Base-by-base conservation (phyloP, 2,797 vertebrate species). In the Chaenodraco wilsoni region DNA sequence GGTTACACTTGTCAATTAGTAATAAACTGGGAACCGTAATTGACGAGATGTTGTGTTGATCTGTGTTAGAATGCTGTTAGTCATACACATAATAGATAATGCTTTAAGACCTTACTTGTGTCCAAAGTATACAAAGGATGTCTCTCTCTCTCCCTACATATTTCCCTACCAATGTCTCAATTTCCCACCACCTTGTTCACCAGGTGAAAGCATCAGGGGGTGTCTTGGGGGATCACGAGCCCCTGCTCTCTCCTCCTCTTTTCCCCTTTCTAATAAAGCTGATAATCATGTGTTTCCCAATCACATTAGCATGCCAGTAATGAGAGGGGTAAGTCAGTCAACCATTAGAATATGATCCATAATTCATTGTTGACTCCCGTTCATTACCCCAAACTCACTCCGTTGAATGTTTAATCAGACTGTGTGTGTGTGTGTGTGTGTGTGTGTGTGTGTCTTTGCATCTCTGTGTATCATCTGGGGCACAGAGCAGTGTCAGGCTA, bases 301-400 rank as follows among this genome's bases (percentile, higher is more conserved):
- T 90, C 88, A 89, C 87, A 92, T 92, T 92, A 89, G 86, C 87
- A 93, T 92, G 74, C 84, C 84, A 84, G 87, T 93, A 93, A 94
- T 94, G 92, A 94, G 87, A 82, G 84, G 88, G 87, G 89, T 87
- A 88, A 91, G 89, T 92, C 87, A 91, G 89, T 92, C 87, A 93
- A 86, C 89, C 93, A 93, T 93, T 92, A 93, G 87, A 92, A 92
- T 91, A 91, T 91, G 88, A 93, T 95, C 91, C 93, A 95, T 94
- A 93, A 95, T 94, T 94, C 93, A 95, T 94, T 90, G 90, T 91
- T 93, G 90, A 93, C 89, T 94, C 81, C 15, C 79, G 80, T 92
- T 94, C 91, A 92, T 93, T 94, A 94, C 86, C 86, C 84, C 79
- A 89, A 88, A 93, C 86, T 88, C 79, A 74, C 87, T 77, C 72